These are phyloP conservation scores for Rhyacophila evoluta DNA, from an alignment of 2,888 invertebrate genomes.

Conservation along the genomic window DNA sequence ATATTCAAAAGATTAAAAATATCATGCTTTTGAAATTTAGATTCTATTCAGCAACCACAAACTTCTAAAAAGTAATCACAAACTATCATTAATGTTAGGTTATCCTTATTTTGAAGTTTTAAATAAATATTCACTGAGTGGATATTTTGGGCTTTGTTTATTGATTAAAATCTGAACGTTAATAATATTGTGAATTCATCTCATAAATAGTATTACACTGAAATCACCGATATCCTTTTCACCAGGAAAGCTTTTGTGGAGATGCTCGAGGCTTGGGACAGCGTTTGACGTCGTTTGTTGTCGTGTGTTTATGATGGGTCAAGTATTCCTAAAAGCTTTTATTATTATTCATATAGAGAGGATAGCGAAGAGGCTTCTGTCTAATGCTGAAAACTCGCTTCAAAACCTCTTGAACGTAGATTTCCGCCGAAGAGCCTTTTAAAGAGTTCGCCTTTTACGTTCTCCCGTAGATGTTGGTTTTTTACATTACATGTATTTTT, in stretches of 20 bases:
- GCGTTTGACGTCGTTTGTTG: constrained; percentile 27
- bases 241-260: background rate
- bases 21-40: too few species aligned
- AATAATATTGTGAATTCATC: too few species aligned
- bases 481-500: constrained; percentile 25
- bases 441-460: constrained; percentile 6
- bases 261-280: background rate
- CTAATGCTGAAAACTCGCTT: constrained; percentile 34
- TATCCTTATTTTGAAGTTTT: too few species aligned
- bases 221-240: constrained; percentile 1
- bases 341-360: constrained; percentile 41
- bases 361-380: constrained; percentile 25
- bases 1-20: too few species aligned
- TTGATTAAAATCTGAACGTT: too few species aligned
- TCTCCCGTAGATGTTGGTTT: constrained; percentile 17
- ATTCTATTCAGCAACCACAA: too few species aligned
- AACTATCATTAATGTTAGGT: too few species aligned
- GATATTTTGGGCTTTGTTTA: too few species aligned
- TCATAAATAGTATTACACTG: too few species aligned
- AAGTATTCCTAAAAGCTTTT: constrained; percentile 44
- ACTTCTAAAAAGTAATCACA: too few species aligned
- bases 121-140: too few species aligned
- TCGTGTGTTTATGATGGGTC: constrained; percentile 44
- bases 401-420: constrained; percentile 29
- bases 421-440: constrained; percentile 33